Evolutionary conservation across 2,888 invertebrate species (phyloP).

Genomic region (Chymomyza fuscimana): DNA sequence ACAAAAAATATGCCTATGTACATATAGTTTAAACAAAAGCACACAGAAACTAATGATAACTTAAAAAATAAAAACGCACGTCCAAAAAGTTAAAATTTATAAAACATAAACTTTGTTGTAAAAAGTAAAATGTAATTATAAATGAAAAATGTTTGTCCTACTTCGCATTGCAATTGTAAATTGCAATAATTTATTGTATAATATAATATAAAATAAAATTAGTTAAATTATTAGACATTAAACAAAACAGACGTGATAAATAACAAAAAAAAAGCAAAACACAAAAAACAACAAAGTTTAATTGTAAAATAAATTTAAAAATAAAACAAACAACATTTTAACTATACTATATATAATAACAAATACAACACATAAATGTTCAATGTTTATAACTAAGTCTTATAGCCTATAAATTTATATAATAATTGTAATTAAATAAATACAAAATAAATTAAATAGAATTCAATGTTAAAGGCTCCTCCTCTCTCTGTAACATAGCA

Average conservation of each 20-base stretch:
- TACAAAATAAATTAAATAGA: slow-evolving; percentile 49
- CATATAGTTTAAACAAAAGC: slow-evolving; percentile 34
- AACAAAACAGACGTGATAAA: slow-evolving; percentile 71
- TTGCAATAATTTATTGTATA: slow-evolving; percentile 56
- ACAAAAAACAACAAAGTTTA: slow-evolving; percentile 32
- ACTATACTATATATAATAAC: slow-evolving; percentile 25
- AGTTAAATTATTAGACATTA: slow-evolving; percentile 73
- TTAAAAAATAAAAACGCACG: slow-evolving; percentile 57
- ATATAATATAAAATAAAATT: slow-evolving; percentile 50
- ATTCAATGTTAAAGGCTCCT: slow-evolving; percentile 64
- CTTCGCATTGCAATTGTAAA: slow-evolving; percentile 68
- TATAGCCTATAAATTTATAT: slow-evolving; percentile 41
- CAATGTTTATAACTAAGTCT: slow-evolving; percentile 67
- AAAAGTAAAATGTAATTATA: slow-evolving; percentile 34
- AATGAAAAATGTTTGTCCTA: slow-evolving; percentile 55
- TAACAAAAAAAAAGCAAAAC: slow-evolving; percentile 37
- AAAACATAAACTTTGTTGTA: slow-evolving; percentile 41
- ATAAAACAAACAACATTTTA: slow-evolving; percentile 34
- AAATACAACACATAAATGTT: slow-evolving; percentile 41
- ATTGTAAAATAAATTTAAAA: slow-evolving; percentile 55
- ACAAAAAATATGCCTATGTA: slow-evolving; percentile 30
- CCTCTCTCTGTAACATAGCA: neutral
- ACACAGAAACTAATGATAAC: slow-evolving; percentile 49
- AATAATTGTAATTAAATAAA: slow-evolving; percentile 27
- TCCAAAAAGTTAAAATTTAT: slow-evolving; percentile 48